Percentiles rank a stretch among this genome's conserved stretches.
Evolutionary conservation across 2,797 vertebrate genomes (phyloP).

Genomic region (Peromyscus attwateri): DNA sequence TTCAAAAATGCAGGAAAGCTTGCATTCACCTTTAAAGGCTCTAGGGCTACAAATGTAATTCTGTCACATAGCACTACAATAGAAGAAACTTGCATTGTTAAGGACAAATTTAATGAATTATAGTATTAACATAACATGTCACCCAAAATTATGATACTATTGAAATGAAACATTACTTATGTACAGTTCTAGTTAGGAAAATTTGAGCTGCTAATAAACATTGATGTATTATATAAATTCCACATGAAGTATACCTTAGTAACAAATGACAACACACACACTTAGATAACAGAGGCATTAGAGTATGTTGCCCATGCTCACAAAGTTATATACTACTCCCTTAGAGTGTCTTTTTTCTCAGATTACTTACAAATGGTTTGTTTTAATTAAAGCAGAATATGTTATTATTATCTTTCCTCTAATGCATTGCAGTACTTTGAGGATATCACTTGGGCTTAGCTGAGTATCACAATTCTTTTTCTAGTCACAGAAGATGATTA

Average conservation of each 20-base stretch:
- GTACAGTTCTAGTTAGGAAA: constrained; percentile 77
- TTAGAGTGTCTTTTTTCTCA: not conserved
- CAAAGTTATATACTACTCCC: not conserved
- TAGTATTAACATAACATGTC: constrained; percentile 55
- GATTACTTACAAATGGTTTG: not conserved
- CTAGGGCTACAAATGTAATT: constrained; percentile 51
- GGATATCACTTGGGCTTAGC: not conserved
- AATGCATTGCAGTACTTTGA: not conserved
- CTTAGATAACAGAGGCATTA: not conserved
- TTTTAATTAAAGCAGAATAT: not conserved
- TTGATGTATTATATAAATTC: constrained; percentile 76
- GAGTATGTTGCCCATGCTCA: not conserved
- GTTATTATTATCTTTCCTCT: not conserved
- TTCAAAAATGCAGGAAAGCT: constrained; percentile 43
- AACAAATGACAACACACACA: constrained; percentile 10
- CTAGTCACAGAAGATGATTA: not conserved
- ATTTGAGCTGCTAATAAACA: constrained; percentile 83
- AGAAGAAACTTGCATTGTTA: constrained; percentile 47
- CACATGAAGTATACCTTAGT: constrained; percentile 66
- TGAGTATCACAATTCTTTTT: not conserved
- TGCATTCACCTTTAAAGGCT: constrained; percentile 37
- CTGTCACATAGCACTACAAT: constrained; percentile 45
- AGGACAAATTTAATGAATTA: constrained; percentile 61
- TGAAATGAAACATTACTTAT: constrained; percentile 84
- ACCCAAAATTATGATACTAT: constrained; percentile 82